Conservation (phyloP, 1,140 invertebrate species). For the Lepidurus apus region DNA sequence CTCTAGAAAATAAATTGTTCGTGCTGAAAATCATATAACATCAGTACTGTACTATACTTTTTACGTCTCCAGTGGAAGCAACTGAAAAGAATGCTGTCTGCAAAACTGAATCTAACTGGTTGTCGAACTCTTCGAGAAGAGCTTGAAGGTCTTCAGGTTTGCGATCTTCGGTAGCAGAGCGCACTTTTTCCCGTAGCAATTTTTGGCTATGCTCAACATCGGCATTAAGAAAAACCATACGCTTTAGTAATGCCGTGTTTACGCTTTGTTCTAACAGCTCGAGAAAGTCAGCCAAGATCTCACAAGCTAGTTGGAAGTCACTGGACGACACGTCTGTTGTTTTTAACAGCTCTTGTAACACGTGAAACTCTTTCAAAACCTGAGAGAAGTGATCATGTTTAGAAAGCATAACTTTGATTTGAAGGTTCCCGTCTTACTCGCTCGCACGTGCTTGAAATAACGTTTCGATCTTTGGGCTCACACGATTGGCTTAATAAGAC, state of each 20-base stretch:
- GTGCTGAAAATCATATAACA: no score
- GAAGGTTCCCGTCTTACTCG: not conserved
- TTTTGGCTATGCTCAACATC: not conserved
- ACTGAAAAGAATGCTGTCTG: not conserved
- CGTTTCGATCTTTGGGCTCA: not conserved
- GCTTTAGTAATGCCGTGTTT: not conserved
- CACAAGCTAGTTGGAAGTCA: not conserved
- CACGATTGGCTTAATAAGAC: not conserved
- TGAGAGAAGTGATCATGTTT: not conserved
- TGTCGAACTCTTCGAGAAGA: not conserved
- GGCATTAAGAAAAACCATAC: not conserved
- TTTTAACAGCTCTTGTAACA: not conserved
- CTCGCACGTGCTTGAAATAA: not conserved
- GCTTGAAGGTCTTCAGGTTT: not conserved
- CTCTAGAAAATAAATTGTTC: not conserved
- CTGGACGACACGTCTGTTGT: not conserved
- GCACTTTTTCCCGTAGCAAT: not conserved
- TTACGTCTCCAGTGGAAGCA: not conserved
- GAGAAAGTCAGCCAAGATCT: not conserved
- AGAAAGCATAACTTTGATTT: no score
- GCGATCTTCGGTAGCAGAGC: not conserved
- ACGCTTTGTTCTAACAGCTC: conserved; percentile 7
- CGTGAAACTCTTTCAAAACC: not conserved
- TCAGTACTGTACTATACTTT: not conserved
- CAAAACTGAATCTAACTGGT: not conserved